Conservation (phyloP, 2,888 invertebrate species). For the Gryllus longicercus region DNA sequence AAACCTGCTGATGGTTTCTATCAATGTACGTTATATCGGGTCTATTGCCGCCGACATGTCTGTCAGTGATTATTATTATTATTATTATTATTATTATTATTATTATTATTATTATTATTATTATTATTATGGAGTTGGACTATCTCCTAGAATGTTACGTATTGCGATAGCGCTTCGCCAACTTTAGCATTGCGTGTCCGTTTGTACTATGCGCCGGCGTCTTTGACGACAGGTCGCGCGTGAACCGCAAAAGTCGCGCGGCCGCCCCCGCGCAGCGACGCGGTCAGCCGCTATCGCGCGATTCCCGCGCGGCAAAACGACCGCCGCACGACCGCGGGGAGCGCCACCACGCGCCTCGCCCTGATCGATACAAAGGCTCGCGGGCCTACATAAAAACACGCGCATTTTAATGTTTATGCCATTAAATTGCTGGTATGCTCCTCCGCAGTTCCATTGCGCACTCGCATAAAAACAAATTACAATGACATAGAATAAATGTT, state of each 20-base stretch:
- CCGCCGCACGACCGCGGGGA: background rate
- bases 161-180: too few relatives aligned
- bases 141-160: too few relatives aligned
- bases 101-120: too few relatives aligned
- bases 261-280: background rate
- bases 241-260: background rate
- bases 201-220: too few relatives aligned
- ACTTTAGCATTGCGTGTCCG: too few relatives aligned
- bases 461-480: conserved; percentile 5
- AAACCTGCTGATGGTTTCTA: too few relatives aligned
- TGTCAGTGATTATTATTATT: too few relatives aligned
- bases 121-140: too few relatives aligned
- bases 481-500: conserved; percentile 17
- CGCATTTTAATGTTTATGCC: conserved; percentile 8
- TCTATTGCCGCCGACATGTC: too few relatives aligned
- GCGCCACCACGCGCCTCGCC: background rate
- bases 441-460: background rate
- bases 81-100: too few relatives aligned
- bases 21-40: too few relatives aligned
- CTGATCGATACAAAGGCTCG: background rate
- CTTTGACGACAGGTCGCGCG: too few relatives aligned
- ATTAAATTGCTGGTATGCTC: conserved; percentile 17
- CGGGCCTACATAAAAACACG: background rate
- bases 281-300: background rate
- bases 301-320: background rate